Evolutionary conservation across 2,113 vertebrate genomes (phyloP), one percentile per base, ranked within the genome.

Genomic region (Rhegmatorhina hoffmannsi): DNA sequence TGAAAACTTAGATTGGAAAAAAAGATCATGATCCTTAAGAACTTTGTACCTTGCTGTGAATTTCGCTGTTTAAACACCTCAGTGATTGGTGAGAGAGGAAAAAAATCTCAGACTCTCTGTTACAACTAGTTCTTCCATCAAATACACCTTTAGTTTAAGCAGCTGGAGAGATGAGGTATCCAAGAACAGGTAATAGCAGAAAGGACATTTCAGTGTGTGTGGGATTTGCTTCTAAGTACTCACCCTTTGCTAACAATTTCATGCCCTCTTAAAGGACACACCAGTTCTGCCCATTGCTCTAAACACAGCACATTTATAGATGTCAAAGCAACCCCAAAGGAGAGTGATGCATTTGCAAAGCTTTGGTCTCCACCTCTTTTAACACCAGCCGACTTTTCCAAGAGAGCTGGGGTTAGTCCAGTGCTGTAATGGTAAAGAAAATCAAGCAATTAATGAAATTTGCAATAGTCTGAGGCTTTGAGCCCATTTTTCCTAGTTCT

Each of bases 1-100:
- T 24, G 47, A 84, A 94, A 94, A 60, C 38, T 59, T 44, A 29
- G 28, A 36, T 46, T 77, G 36, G 40, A 80, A 92, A 67, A 40
- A 74, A 81, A 90, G 72, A 80, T 21, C 24, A 13, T 7, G 44
- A 31, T 56, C 38, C 38, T 72, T 38, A 73, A 89, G 76, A 89
- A 58, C 76, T 69, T 79, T 66, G 70, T 49, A 50, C n/a, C 82
- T 84, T 75, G 66, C 75, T 93, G 79, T 72, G 78, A 84, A 67
- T 74, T 87, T 53, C 58, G 28, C 43, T 81, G 90, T 58, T 91
- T 63, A 55, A 91, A 81, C 50, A 84, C 11, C 24, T 59, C 2
- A 2, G 43, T 31, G 81, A 50, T 62, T n/a, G 40, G 59, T 5
- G 6, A 64, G 55, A 78, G 19, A 63, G 56, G 63, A 84, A 84